A percentile compares a stretch with the other conserved stretches of the same genome.
phyloP scores from a whole-genome alignment of 2,888 invertebrate genomes.

The Dicyrtoma fusca region DNA sequence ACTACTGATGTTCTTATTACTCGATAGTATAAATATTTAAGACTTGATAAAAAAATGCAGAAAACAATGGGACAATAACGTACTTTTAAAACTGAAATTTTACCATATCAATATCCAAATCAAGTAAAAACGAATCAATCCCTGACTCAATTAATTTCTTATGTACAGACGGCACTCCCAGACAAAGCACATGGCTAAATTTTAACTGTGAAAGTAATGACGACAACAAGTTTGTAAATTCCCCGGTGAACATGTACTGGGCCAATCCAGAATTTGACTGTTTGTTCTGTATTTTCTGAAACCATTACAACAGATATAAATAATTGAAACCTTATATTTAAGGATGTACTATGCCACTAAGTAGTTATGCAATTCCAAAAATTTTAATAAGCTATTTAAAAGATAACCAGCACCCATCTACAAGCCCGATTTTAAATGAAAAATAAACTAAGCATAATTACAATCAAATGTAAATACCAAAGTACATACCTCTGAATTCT shows the following conservation, averaged over 20 bases:
- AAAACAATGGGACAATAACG: too few species aligned
- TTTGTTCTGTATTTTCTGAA: slow-evolving; percentile 27
- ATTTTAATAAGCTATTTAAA: too few species aligned
- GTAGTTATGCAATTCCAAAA: neutral
- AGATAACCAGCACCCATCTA: too few species aligned
- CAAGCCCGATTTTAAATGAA: too few species aligned
- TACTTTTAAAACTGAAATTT: too few species aligned
- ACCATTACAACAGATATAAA: too few species aligned
- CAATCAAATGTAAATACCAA: slow-evolving; percentile 2
- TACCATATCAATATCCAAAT: slow-evolving; percentile 38
- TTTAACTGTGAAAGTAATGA: slow-evolving; percentile 11
- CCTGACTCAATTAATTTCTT: slow-evolving; percentile 2
- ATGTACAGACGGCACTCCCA: slow-evolving; percentile 39
- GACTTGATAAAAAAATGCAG: neutral
- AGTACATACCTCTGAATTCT: slow-evolving; percentile 24
- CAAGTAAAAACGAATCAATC: slow-evolving; percentile 32
- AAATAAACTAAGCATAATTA: neutral
- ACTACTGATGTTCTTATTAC: neutral
- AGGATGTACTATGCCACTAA: too few species aligned
- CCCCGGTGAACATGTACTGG: slow-evolving; percentile 36
- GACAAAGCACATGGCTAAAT: slow-evolving; percentile 31
- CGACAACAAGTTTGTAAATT: slow-evolving; percentile 27
- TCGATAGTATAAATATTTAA: neutral
- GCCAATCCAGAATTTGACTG: slow-evolving; percentile 35
- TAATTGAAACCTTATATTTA: too few species aligned